Conservation (phyloP, 1,140 invertebrate species). For the Drosophila busckii region DNA sequence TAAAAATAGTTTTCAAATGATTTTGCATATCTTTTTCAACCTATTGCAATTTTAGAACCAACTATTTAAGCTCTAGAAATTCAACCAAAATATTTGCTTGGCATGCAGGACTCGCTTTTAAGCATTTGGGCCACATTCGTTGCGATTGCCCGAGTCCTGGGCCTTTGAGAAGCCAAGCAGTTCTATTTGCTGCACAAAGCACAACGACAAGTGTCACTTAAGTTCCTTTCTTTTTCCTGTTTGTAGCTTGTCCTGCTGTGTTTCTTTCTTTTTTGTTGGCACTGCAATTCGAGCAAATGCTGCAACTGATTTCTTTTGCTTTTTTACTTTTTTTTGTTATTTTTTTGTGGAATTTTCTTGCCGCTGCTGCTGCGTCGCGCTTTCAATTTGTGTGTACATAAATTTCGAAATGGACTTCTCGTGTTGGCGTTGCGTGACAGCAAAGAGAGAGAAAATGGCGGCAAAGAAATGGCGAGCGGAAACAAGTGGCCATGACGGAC, state of each 20-base stretch:
- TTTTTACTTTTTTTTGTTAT: slow-evolving; percentile 13
- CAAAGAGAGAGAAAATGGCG: slow-evolving; percentile 25
- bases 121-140: no score
- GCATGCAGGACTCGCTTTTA: no score
- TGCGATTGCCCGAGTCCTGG: slow-evolving; percentile 34
- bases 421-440: slow-evolving; percentile 48
- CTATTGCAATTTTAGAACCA: no score
- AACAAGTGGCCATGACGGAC: slow-evolving; percentile 51
- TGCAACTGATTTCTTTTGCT: slow-evolving; percentile 13
- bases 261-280: slow-evolving; percentile 13
- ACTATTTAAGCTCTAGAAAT: no score
- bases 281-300: slow-evolving; percentile 51
- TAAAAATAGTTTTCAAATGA: no score
- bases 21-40: no score
- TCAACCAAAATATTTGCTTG: no score
- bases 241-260: slow-evolving; percentile 13
- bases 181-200: slow-evolving; percentile 8
- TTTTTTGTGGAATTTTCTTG: slow-evolving; percentile 21
- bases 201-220: slow-evolving; percentile 49
- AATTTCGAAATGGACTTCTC: slow-evolving; percentile 75
- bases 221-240: slow-evolving; percentile 55
- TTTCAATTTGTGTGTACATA: slow-evolving; percentile 77
- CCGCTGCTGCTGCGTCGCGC: slow-evolving; percentile 22
- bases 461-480: slow-evolving; percentile 54
- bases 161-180: slow-evolving; percentile 9